These are phyloP conservation scores for Tinamus major DNA, from an alignment of 2,797 vertebrate genomes.

Conservation along the genomic window DNA sequence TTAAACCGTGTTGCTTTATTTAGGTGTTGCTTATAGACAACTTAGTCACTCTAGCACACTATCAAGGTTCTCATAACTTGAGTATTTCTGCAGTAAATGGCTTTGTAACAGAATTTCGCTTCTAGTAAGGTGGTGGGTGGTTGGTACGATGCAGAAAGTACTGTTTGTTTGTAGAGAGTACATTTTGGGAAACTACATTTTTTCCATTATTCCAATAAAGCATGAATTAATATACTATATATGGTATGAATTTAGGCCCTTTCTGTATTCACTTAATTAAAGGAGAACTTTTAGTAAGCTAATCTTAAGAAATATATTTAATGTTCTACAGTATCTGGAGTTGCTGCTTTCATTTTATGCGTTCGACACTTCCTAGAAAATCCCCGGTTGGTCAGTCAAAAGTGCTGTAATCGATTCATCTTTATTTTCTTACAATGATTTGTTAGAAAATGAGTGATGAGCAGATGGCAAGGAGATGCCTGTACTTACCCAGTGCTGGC, in stretches of 20 bases:
- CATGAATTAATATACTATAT: background rate
- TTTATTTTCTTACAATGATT: background rate
- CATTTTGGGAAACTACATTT: background rate
- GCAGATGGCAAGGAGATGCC: background rate
- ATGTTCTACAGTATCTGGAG: background rate
- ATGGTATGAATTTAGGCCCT: background rate
- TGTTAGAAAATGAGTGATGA: background rate
- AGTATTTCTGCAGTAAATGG: slow-evolving; percentile 6
- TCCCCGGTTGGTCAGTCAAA: background rate
- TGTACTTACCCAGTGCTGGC: background rate
- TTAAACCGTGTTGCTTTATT: slow-evolving; percentile 64
- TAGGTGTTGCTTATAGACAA: slow-evolving; percentile 57
- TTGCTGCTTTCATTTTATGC: background rate
- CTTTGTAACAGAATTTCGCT: slow-evolving; percentile 7
- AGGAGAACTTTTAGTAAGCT: background rate
- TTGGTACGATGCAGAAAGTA: background rate
- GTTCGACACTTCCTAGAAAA: background rate
- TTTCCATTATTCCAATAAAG: background rate
- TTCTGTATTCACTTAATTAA: background rate
- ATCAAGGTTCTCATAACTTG: slow-evolving; percentile 18
- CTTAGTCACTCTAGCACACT: slow-evolving; percentile 33
- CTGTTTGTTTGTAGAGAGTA: background rate
- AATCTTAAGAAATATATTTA: background rate
- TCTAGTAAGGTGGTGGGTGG: background rate
- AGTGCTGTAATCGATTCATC: background rate